Conservation (phyloP, 2,888 invertebrate genomes). For the Halocaridina rubra region DNA sequence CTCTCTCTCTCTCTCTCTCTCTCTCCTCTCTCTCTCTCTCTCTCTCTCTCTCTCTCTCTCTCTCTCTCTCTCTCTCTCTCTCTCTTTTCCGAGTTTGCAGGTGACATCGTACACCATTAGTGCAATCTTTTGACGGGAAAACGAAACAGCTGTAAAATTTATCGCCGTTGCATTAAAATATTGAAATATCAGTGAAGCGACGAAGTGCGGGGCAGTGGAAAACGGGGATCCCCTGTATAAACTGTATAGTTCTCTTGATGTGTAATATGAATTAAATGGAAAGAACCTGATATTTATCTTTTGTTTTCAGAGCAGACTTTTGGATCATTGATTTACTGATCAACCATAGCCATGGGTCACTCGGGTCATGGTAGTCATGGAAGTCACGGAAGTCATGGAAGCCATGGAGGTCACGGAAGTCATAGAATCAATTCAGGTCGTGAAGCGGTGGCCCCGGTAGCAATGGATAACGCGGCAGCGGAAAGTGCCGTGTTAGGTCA, state of each 20-base stretch:
- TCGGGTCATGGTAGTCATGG: neutral
- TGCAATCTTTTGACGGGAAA: neutral
- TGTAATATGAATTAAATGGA: no score
- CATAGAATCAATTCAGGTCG: neutral
- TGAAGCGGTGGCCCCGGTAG: neutral
- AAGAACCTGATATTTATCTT: neutral
- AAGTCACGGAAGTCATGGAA: no score
- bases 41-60: neutral
- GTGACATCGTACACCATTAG: neutral
- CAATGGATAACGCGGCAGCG: neutral
- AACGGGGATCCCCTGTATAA: neutral
- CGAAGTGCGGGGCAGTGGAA: no score
- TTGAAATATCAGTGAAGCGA: no score
- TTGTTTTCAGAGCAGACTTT: constrained; percentile 2
- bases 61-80: neutral
- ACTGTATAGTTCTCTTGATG: neutral
- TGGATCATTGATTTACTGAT: neutral
- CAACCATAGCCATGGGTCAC: neutral
- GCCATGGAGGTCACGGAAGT: neutral
- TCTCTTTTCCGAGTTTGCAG: neutral
- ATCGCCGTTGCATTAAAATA: neutral
- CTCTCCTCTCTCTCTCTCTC: neutral
- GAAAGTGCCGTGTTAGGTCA: neutral
- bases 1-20: neutral
- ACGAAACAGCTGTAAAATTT: neutral